Conservation (phyloP, 2,888 invertebrate genomes). For the Drosophila koepferae region DNA sequence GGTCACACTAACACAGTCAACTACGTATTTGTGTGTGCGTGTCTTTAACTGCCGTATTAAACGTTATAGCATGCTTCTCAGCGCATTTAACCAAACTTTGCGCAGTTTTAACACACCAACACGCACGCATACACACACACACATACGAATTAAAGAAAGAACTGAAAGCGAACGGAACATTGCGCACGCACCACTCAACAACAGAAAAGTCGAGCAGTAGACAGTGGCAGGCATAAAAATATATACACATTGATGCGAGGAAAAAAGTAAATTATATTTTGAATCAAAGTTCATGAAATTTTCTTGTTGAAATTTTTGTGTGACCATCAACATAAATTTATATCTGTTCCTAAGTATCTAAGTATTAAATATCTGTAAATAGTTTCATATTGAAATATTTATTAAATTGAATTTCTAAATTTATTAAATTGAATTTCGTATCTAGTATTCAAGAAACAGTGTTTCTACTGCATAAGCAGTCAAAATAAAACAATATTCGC, state of each 20-base stretch:
- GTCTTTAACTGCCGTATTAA: constrained; percentile 24
- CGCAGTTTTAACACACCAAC: constrained; percentile 39
- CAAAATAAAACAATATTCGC: too few species aligned
- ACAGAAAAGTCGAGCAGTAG: constrained; percentile 2
- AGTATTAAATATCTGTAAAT: too few species aligned
- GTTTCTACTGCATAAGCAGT: too few species aligned
- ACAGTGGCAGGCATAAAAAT: constrained; percentile 26
- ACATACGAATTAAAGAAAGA: constrained; percentile 1
- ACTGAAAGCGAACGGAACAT: constrained; percentile 22
- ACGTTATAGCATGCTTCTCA: constrained; percentile 65
- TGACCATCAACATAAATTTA: too few species aligned
- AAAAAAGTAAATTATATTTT: neutral
- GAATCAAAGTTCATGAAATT: too few species aligned
- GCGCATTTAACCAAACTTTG: constrained; percentile 56
- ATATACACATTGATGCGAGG: neutral
- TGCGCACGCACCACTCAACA: constrained; percentile 65
- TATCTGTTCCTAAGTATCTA: too few species aligned
- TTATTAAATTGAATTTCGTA: too few species aligned
- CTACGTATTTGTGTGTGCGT: constrained; percentile 9
- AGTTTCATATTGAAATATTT: too few species aligned
- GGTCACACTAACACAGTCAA: constrained; percentile 8
- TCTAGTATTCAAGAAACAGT: too few species aligned
- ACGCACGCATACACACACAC: neutral
- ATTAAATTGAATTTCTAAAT: too few species aligned
- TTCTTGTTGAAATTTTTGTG: neutral